Evolutionary conservation across 2,113 vertebrate genomes (phyloP).

Genomic region (Ariopsis seemanni): DNA sequence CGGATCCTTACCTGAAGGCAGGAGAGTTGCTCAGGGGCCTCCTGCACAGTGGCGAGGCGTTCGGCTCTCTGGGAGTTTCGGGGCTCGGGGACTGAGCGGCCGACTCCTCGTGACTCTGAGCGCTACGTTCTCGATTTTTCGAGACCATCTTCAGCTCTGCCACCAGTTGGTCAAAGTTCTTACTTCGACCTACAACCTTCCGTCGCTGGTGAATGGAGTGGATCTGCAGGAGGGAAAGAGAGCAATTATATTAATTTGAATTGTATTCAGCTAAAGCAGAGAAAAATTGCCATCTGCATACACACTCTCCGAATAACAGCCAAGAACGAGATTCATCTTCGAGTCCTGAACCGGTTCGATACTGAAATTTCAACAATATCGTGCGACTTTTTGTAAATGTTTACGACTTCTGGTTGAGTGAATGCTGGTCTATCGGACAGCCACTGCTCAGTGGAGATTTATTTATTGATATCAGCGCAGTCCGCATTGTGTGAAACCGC

Average conservation of each 20-base stretch:
- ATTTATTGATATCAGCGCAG: neutral
- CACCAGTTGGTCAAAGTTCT: slow-evolving; percentile 90
- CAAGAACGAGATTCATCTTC: too few species aligned
- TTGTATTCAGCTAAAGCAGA: neutral
- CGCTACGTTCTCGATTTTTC: slow-evolving; percentile 78
- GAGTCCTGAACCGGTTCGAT: neutral
- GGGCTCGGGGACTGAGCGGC: slow-evolving; percentile 62
- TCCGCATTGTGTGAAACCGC: neutral
- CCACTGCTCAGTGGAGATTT: neutral
- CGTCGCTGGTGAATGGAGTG: slow-evolving; percentile 91
- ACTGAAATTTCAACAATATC: neutral
- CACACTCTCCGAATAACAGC: neutral
- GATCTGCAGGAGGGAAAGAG: slow-evolving; percentile 70
- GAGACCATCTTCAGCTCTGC: slow-evolving; percentile 84
- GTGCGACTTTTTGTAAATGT: neutral
- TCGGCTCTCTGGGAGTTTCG: slow-evolving; percentile 62
- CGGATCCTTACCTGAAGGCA: slow-evolving; percentile 74
- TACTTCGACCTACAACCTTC: slow-evolving; percentile 85
- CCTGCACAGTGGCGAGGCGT: slow-evolving; percentile 70
- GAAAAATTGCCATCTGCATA: neutral
- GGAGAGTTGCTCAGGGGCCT: slow-evolving; percentile 76
- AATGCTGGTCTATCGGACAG: neutral
- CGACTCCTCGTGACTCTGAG: slow-evolving; percentile 69
- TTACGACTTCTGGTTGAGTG: neutral
- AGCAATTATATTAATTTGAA: neutral